Conservation (phyloP, 2,888 invertebrate species). For the Octonoba sinensis region DNA sequence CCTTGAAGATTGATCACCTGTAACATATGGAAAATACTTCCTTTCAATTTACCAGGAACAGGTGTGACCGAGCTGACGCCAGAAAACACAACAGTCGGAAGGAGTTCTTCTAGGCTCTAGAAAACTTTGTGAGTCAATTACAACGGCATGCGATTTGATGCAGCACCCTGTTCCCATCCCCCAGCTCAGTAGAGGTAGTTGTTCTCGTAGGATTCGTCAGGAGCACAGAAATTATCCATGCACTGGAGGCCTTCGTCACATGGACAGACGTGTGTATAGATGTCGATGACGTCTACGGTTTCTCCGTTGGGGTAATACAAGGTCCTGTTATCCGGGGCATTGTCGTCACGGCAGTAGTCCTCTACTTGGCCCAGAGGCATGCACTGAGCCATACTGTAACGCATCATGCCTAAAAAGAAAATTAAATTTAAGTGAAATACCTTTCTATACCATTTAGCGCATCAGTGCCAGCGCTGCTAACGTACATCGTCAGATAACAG, state of each 20-base stretch:
- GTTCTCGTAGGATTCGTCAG: constrained; percentile 57
- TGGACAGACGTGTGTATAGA: constrained; percentile 55
- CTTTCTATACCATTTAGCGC: neutral
- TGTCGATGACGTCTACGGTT: constrained; percentile 38
- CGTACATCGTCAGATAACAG: no score
- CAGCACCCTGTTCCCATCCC: neutral
- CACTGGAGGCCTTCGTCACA: constrained; percentile 49
- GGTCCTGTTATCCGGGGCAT: constrained; percentile 52
- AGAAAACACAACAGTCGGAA: no score
- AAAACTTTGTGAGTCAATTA: no score
- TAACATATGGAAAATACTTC: no score
- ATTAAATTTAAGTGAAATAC: neutral
- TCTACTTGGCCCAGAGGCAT: constrained; percentile 48
- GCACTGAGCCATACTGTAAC: constrained; percentile 59
- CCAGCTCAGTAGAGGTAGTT: constrained; percentile 47
- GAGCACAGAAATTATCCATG: constrained; percentile 45
- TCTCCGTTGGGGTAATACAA: constrained; percentile 57
- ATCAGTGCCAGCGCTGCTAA: no score
- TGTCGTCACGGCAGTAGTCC: constrained; percentile 58
- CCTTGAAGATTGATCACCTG: no score
- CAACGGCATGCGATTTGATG: no score
- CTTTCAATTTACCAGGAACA: no score
- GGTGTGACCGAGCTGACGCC: no score
- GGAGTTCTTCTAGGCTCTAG: no score
- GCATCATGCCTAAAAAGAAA: constrained; percentile 51